Conservation (phyloP, 2,113 vertebrate genomes). For the Butorides virescens region DNA sequence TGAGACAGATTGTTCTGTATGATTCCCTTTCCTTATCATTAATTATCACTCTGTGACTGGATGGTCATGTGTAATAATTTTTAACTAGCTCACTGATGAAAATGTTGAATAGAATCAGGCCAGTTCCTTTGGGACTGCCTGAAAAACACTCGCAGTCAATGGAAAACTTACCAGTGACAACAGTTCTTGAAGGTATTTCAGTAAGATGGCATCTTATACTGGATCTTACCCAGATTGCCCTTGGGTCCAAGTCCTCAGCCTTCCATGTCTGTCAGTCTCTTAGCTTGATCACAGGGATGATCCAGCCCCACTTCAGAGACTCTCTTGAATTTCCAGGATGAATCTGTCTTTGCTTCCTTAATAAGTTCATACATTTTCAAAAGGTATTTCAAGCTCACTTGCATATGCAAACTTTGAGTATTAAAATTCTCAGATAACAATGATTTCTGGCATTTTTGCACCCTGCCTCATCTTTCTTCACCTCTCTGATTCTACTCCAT, state of each 20-base stretch:
- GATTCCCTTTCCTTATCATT: neutral
- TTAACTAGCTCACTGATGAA: neutral
- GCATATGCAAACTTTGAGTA: neutral
- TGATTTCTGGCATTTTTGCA: neutral
- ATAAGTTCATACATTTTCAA: neutral
- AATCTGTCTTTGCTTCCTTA: neutral
- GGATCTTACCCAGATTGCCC: neutral
- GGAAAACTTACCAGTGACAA: neutral
- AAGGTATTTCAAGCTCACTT: neutral
- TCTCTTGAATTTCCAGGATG: neutral
- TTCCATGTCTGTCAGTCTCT: neutral
- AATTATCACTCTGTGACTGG: neutral
- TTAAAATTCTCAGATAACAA: neutral
- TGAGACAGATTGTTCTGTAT: neutral
- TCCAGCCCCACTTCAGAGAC: neutral
- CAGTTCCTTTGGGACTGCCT: neutral
- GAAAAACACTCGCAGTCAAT: neutral
- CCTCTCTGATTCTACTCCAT: neutral
- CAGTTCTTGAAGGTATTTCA: neutral
- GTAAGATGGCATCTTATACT: neutral
- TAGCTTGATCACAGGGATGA: neutral
- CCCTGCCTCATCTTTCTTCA: neutral
- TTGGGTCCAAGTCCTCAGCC: neutral
- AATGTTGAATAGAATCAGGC: neutral
- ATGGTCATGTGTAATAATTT: neutral